Evolutionary conservation across 2,113 vertebrate species (phyloP), one percentile per base, ranked within the genome.

Genomic region (Aspiorhynchus laticeps): DNA sequence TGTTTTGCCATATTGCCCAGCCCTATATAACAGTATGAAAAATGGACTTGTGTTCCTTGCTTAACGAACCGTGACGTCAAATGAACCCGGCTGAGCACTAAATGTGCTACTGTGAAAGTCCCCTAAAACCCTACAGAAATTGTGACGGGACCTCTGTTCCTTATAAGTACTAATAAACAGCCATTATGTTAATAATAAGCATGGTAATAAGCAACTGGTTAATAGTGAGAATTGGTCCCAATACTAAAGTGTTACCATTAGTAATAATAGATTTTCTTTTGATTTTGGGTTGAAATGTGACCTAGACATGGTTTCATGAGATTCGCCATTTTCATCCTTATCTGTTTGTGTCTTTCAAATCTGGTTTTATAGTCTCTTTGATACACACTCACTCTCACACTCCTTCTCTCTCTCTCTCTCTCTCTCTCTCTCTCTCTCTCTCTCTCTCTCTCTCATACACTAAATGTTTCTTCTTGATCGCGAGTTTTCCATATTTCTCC

Each of bases 401-500:
- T 12, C n/a, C 5, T n/a, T 26, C n/a, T 26, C 3, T 24, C 56
- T 9, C 21, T 7, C 51, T 21, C 5, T 19, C 51, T 7, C 51
- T 24, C 53, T 24, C 53, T 8, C n/a, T 1, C 26, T 15, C 26
- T 2, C 63, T 14, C 61, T 19, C 15, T 33, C 31, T 9, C 67
- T 24, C 67, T 0, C 31, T 4, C 31, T 1, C 31, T 38, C 33
- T 1, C 71, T 12, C 38, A 11, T 7, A 65, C 79, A 28, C 56
- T 0, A 15, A 81, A 21, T 43, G 24, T 74, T 38, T 48, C 75
- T 65, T 86, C 56, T 83, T 71, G 53, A 53, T 81, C 71, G 21
- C 9, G 51, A 84, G 65, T 88, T 59, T 75, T 86, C 61, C 56
- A 63, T 56, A 26, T 75, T 80, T 56, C 8, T 61, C 85, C 61